Conservation (phyloP, 2,113 vertebrate genomes). For the Hystrix brachyura region DNA sequence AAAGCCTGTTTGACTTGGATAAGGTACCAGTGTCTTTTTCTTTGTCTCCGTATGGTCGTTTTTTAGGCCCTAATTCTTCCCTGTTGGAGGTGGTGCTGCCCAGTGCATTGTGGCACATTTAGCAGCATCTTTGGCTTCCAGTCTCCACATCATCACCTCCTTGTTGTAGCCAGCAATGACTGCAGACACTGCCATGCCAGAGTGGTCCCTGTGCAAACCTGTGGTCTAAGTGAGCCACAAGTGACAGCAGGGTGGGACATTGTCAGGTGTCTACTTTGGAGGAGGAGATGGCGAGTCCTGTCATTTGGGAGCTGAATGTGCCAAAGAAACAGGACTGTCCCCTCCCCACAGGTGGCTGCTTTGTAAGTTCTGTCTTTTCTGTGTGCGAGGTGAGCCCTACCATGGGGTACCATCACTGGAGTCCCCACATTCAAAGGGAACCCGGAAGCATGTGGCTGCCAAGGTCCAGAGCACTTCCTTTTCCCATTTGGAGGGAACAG, state of each 20-base stretch:
- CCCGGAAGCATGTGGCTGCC: background rate
- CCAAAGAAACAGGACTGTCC: background rate
- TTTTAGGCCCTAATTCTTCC: background rate
- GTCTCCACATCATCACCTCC: background rate
- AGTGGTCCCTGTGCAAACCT: background rate
- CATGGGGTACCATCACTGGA: background rate
- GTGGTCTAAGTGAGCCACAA: background rate
- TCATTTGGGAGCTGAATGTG: background rate
- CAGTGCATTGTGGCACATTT: background rate
- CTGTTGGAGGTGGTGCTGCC: background rate
- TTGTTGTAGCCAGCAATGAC: background rate
- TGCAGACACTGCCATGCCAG: background rate
- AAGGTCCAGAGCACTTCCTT: background rate
- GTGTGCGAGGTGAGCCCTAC: accelerated
- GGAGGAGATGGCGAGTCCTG: background rate
- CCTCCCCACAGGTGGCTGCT: accelerated
- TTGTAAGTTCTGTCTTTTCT: too few relatives aligned
- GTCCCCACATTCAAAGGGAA: background rate
- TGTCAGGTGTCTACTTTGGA: background rate
- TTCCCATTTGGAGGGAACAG: background rate
- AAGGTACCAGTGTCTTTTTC: background rate
- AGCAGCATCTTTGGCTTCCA: background rate
- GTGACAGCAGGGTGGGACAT: background rate
- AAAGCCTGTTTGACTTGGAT: background rate
- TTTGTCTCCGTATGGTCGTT: accelerated